Base-by-base conservation (phyloP, 2,888 invertebrate genomes). In the Odontocolon sp. region DNA sequence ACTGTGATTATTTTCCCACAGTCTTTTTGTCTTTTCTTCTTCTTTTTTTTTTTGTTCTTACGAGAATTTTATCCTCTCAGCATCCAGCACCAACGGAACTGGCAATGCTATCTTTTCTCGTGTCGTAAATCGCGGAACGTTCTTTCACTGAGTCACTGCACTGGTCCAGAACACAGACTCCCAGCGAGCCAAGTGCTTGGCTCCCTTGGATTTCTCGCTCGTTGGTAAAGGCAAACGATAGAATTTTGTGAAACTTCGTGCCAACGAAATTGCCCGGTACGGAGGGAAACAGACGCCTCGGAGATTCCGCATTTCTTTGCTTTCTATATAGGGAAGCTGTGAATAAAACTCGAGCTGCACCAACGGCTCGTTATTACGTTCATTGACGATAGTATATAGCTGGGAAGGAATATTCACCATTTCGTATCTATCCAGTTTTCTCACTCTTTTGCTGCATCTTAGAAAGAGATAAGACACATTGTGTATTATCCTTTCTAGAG, bases 121-220 rank as follows among this genome's bases (percentile, higher is more conserved):
- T 21, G 61, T 74, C 74, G 74, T 74, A 68, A 74, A 74, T 74
- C 68, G 73, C 67, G 56, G 63, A 74, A 74, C 61, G 67, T 67
- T 73, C 68, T 68, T 61, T 68, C 67, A 74, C 61, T 45, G 57
- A 68, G 67, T 73, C 42, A 56, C 45, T 45, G 47, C 59, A n/a
- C 3, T 59, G 66, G 52, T 50, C 52, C 40, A 52, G 40, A 59
- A 42, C 50, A 59, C 42, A 11, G 40, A 28, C 21, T 38, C 11
- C 14, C 42, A 23, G 59, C 52, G 45, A 73, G 36, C 66, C 52
- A 73, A 73, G 52, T 67, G 59, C 59, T 63, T 8, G 8, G 28
- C 1, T 14, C 21, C 28, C 16, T 28, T 28, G 14, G 9, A 2
- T 16, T 28, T 21, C 14, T n/a, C 11, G 4, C 16, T 26, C 36